Conservation (phyloP, 23 tunicate species). For the Ascidia mentula region DNA sequence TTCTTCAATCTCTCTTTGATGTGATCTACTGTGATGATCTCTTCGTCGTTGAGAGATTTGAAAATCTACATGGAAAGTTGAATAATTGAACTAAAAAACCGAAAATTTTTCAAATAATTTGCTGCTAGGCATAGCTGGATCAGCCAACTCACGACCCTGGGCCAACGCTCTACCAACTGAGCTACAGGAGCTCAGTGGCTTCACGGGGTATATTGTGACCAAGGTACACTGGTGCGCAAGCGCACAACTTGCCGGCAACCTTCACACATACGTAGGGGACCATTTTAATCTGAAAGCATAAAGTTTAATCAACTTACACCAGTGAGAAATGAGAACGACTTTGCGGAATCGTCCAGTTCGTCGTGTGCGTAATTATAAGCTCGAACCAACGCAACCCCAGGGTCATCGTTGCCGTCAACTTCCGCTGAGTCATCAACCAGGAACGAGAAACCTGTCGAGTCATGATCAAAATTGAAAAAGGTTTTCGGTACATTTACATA, state of each 20-base stretch:
- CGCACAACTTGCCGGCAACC: too few species aligned
- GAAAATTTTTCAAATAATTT: too few species aligned
- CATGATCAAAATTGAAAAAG: neutral
- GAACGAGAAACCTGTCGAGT: conserved; percentile 66
- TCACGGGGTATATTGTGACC: too few species aligned
- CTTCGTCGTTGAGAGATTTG: conserved; percentile 65
- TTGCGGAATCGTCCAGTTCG: conserved; percentile 55
- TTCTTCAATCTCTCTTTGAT: conserved; percentile 46
- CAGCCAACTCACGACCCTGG: too few species aligned
- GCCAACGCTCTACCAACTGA: too few species aligned
- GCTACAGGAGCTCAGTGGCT: too few species aligned
- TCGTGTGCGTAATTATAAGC: conserved; percentile 79
- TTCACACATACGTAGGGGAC: too few species aligned
- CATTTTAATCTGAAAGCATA: too few species aligned
- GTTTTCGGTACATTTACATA: too few species aligned
- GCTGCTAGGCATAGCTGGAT: too few species aligned
- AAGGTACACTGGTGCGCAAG: too few species aligned
- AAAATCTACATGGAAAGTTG: conserved; percentile 44
- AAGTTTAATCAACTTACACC: conserved; percentile 60
- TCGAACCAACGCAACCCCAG: conserved; percentile 85
- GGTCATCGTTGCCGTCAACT: conserved; percentile 59
- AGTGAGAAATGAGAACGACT: conserved; percentile 59
- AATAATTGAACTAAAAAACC: too few species aligned
- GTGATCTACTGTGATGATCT: conserved; percentile 53
- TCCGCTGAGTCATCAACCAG: conserved; percentile 69